These are phyloP conservation scores for Caerostris darwini DNA, from an alignment of 1,140 invertebrate genomes.

Conservation along the genomic window DNA sequence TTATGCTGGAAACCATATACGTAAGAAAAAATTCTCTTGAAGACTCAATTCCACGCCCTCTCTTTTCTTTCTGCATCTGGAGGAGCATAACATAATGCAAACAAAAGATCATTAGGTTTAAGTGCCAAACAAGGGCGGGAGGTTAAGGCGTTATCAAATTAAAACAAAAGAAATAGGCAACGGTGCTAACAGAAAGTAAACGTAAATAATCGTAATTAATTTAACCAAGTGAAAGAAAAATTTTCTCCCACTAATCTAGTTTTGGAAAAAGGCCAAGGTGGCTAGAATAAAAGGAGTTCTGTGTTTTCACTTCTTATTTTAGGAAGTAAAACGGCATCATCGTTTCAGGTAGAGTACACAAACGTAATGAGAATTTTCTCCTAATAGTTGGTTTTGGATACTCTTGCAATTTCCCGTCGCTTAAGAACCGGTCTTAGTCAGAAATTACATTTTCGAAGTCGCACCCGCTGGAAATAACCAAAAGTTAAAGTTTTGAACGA, in stretches of 20 bases:
- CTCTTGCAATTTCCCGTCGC: not conserved
- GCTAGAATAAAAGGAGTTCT: not conserved
- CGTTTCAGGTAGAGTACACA: constrained; percentile 23
- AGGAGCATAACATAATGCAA: not conserved
- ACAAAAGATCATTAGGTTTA: constrained; percentile 45
- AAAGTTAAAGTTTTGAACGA: no score
- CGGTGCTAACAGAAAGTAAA: constrained; percentile 46
- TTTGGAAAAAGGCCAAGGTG: constrained; percentile 41
- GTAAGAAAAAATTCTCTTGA: not conserved
- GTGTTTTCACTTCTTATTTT: constrained; percentile 43
- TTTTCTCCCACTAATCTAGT: not conserved
- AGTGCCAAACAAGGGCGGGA: constrained; percentile 16
- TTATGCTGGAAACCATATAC: not conserved
- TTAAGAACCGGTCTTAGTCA: not conserved
- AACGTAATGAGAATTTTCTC: not conserved
- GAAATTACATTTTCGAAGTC: not conserved
- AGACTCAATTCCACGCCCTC: not conserved
- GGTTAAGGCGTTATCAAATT: constrained; percentile 36
- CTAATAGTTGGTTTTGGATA: not conserved
- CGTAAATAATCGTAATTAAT: constrained; percentile 57
- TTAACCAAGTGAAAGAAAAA: constrained; percentile 25
- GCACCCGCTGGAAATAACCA: not conserved
- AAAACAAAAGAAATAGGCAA: constrained; percentile 25
- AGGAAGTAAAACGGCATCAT: not conserved
- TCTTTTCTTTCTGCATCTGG: not conserved